phyloP scores from a whole-genome alignment of 2,797 vertebrate genomes.

The Propithecus deckenii region DNA sequence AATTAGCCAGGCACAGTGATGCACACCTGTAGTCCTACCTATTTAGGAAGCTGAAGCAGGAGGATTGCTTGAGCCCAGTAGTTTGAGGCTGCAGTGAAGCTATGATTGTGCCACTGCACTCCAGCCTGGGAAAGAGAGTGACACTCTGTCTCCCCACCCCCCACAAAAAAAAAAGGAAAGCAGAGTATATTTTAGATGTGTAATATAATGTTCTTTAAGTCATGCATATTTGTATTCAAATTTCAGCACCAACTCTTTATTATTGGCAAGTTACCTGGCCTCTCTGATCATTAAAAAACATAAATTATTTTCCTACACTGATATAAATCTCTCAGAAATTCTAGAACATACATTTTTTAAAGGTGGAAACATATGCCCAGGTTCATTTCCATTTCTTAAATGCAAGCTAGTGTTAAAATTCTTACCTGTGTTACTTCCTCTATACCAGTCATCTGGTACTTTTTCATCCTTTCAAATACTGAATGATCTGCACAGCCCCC shows the following conservation, averaged over 20 bases:
- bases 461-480: conserved; percentile 96
- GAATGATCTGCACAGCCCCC: conserved; percentile 97
- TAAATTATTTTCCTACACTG: background rate
- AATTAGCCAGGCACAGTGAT: background rate
- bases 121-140: background rate
- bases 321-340: conserved; percentile 1
- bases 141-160: background rate
- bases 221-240: background rate
- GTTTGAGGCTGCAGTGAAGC: background rate
- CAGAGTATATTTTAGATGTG: background rate
- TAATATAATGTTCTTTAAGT: background rate
- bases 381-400: conserved; percentile 45
- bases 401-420: background rate
- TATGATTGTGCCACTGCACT: background rate
- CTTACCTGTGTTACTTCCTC: conserved; percentile 89
- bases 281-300: background rate
- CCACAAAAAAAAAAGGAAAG: background rate
- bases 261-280: background rate
- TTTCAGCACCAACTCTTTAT: background rate
- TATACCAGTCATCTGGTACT: conserved; percentile 91
- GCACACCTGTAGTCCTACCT: background rate
- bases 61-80: background rate
- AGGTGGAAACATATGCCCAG: background rate
- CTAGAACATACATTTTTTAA: conserved; percentile 9
- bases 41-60: background rate